Evolutionary conservation across 2,888 invertebrate species (phyloP).

Genomic region (Helleia helle): DNA sequence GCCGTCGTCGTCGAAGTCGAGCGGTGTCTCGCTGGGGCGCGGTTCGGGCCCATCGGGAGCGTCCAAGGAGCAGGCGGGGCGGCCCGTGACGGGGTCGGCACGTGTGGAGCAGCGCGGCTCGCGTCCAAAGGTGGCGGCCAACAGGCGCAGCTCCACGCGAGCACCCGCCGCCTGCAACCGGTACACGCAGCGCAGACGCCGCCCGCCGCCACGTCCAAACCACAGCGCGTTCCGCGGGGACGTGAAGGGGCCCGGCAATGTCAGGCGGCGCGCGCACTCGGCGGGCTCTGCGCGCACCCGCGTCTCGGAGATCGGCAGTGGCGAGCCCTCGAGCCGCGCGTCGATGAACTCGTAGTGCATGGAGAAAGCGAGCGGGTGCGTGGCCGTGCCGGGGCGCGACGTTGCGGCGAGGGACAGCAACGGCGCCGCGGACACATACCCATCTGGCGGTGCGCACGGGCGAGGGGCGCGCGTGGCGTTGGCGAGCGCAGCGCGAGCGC

Average conservation of each 20-base stretch:
- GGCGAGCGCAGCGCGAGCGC: constrained; percentile 85
- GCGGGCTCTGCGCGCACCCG: constrained; percentile 42
- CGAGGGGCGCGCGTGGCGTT: constrained; percentile 83
- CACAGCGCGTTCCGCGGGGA: constrained; percentile 86
- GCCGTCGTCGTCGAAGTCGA: constrained; percentile 35
- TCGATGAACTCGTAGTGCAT: constrained; percentile 89
- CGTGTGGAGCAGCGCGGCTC: constrained; percentile 77
- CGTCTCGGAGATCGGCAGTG: constrained; percentile 56
- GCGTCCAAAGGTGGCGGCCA: constrained; percentile 81
- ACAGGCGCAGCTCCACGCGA: constrained; percentile 77
- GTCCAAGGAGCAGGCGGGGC: constrained; percentile 56
- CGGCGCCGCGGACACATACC: constrained; percentile 76
- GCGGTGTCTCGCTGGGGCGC: constrained; percentile 26
- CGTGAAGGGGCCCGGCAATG: constrained; percentile 75
- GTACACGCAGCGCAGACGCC: constrained; percentile 83
- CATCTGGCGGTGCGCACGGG: constrained; percentile 85
- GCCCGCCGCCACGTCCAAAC: constrained; percentile 87
- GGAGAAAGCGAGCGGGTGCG: constrained; percentile 83
- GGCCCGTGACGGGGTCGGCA: constrained; percentile 80
- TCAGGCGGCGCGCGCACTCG: constrained; percentile 46
- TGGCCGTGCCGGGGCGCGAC: constrained; percentile 81
- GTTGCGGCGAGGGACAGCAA: constrained; percentile 54
- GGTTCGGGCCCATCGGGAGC: constrained; percentile 20
- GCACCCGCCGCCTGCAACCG: constrained; percentile 80
- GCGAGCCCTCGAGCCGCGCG: constrained; percentile 82